Evolutionary conservation across 2,113 vertebrate genomes (phyloP).

Genomic region (Datnioides undecimradiatus): DNA sequence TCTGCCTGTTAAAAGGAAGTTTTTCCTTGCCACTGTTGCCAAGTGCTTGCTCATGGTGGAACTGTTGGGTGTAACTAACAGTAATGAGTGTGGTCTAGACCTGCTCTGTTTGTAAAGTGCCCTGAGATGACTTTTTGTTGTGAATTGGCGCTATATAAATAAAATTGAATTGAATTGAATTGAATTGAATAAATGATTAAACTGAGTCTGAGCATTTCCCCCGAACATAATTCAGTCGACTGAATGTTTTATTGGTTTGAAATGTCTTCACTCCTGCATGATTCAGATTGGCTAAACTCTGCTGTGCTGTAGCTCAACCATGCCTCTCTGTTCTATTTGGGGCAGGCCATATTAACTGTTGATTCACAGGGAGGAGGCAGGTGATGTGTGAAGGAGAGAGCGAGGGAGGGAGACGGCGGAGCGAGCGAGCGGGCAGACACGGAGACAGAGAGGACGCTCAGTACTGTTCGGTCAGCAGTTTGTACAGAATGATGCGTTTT

Average conservation of each 20-base stretch:
- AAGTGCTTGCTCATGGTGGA: no score
- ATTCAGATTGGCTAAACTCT: neutral
- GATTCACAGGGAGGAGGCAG: constrained; percentile 22
- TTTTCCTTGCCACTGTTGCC: no score
- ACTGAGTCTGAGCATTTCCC: neutral
- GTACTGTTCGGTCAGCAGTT: constrained; percentile 43
- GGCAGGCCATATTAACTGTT: neutral
- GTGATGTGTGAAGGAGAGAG: constrained; percentile 33
- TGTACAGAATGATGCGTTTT: constrained; percentile 43
- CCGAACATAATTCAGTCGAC: constrained; percentile 6
- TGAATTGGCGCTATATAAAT: no score
- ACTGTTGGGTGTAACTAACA: no score
- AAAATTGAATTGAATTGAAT: no score
- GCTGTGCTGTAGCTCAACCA: neutral
- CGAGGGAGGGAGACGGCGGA: neutral
- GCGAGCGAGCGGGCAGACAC: neutral
- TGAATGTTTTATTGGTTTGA: neutral
- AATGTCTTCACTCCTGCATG: neutral
- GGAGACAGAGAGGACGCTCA: constrained; percentile 22
- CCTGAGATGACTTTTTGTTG: no score
- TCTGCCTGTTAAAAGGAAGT: no score
- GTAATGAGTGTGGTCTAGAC: no score
- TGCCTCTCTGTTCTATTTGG: neutral
- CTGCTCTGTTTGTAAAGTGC: no score
- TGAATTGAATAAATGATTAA: constrained; percentile 24